Conservation (phyloP, 92 coral and sea anemone species). For the Epizoanthus stellaris region DNA sequence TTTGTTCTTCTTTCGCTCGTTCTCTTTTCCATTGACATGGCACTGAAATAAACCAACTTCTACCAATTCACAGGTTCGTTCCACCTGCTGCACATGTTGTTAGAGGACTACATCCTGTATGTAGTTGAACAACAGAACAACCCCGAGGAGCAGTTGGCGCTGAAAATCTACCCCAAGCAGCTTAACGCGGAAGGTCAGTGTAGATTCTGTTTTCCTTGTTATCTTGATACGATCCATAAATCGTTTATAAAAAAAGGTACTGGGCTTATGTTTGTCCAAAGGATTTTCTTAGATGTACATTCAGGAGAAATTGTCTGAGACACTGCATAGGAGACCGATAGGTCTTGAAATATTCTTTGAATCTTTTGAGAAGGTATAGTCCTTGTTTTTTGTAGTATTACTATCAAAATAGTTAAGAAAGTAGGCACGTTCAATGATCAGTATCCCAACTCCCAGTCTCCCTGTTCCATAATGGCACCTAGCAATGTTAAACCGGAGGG, state of each 20-base stretch:
- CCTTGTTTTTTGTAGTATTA: no score
- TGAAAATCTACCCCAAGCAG: slow-evolving; percentile 44
- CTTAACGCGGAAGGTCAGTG: slow-evolving; percentile 33
- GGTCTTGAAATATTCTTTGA: background rate
- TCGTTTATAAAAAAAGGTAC: no score
- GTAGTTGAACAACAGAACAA: slow-evolving; percentile 93
- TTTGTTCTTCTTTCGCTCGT: background rate
- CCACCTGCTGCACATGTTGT: slow-evolving; percentile 96
- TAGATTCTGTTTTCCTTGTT: slow-evolving; percentile 7
- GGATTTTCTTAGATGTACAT: no score
- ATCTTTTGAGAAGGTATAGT: no score
- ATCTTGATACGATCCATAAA: no score
- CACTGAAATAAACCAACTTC: background rate
- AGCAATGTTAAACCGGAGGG: no score
- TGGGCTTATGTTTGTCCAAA: no score
- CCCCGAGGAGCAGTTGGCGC: slow-evolving; percentile 68
- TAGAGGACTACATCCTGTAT: slow-evolving; percentile 95
- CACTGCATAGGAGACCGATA: no score
- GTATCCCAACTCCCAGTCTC: background rate
- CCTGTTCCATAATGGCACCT: background rate
- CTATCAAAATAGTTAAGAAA: no score
- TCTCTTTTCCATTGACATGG: background rate
- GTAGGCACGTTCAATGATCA: background rate
- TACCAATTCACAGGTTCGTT: slow-evolving; percentile 79
- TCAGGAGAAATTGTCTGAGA: no score